A percentile compares a stretch with the other conserved stretches of the same genome.
phyloP scores from a whole-genome alignment of 2,113 vertebrate genomes.

The Hemicordylus capensis region DNA sequence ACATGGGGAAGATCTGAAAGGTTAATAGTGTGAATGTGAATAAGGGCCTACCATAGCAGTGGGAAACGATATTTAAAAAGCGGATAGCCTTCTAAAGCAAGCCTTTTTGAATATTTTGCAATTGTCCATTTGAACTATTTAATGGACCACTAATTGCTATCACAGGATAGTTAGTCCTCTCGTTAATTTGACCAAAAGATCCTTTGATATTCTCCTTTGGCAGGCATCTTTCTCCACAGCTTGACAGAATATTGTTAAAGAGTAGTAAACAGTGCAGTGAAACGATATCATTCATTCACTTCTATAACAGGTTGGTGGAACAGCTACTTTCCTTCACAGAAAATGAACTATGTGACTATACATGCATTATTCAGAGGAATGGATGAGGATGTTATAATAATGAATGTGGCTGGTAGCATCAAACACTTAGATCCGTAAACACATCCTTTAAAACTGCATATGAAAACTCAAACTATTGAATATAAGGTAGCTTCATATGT shows the following conservation, averaged over 20 bases:
- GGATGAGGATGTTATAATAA: no score
- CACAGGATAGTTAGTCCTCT: background rate
- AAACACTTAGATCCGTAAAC: background rate
- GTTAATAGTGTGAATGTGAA: background rate
- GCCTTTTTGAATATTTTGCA: no score
- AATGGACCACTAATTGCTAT: background rate
- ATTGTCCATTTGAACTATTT: background rate
- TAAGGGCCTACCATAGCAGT: background rate
- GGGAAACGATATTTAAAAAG: background rate
- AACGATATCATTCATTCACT: background rate
- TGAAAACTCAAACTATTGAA: no score
- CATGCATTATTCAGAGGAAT: background rate
- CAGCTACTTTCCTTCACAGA: background rate
- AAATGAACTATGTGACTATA: background rate
- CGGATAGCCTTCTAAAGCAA: no score
- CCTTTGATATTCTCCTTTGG: background rate
- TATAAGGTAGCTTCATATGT: no score
- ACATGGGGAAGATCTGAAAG: background rate
- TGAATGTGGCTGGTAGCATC: background rate
- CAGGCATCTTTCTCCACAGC: background rate
- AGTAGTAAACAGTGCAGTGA: background rate
- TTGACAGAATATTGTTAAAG: background rate
- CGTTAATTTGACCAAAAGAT: background rate
- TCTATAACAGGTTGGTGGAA: background rate
- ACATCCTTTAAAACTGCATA: background rate